Conservation (phyloP, 2,888 invertebrate genomes). For the Mechanitis messenoides region DNA sequence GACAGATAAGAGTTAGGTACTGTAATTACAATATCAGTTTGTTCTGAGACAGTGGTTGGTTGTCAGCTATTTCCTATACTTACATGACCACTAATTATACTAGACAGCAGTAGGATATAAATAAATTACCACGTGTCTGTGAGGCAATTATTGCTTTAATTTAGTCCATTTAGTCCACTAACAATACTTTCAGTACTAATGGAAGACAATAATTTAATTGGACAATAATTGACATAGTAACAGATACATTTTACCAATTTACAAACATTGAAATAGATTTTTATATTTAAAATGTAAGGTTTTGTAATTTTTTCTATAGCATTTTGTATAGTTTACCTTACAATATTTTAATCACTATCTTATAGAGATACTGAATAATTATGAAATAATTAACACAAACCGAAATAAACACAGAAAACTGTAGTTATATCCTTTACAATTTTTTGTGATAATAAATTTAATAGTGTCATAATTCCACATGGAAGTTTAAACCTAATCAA, state of each 20-base stretch:
- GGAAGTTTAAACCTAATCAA: not conserved
- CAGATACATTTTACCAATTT: too few species aligned
- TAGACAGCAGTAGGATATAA: not conserved
- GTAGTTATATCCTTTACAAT: too few species aligned
- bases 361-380: too few species aligned
- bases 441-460: not conserved
- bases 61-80: conserved; percentile 19
- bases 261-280: too few species aligned
- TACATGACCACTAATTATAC: not conserved
- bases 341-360: too few species aligned
- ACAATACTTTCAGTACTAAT: not conserved
- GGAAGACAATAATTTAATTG: too few species aligned
- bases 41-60: not conserved
- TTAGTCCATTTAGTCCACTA: not conserved
- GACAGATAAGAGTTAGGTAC: not conserved
- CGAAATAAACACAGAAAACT: not conserved
- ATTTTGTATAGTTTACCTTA: too few species aligned
- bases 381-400: not conserved
- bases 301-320: too few species aligned
- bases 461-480: not conserved
- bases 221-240: too few species aligned
- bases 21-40: not conserved
- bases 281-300: too few species aligned
- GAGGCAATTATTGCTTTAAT: not conserved
- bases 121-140: not conserved